Evolutionary conservation across 2,797 vertebrate species (phyloP).

Genomic region (Anableps anableps): DNA sequence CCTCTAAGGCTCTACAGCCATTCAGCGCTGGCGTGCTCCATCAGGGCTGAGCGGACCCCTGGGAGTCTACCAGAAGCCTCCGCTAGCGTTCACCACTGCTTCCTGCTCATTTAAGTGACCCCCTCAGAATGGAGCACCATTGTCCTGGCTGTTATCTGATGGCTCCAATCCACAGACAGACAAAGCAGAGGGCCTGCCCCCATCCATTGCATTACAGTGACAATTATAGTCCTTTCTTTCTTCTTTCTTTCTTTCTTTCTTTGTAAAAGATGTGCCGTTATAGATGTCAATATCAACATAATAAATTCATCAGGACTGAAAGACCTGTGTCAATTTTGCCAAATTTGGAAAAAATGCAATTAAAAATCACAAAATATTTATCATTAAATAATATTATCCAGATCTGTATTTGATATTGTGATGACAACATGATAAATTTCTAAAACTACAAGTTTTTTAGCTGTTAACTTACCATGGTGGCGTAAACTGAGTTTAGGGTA

Average conservation of each 20-base stretch:
- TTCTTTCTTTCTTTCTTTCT: slow-evolving; percentile 21
- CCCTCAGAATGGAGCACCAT: slow-evolving; percentile 82
- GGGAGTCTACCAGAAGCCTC: slow-evolving; percentile 81
- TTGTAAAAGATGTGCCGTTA: neutral
- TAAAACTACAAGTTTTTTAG: neutral
- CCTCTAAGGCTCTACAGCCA: slow-evolving; percentile 76
- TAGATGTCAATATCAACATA: neutral
- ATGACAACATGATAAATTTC: neutral
- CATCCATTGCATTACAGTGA: slow-evolving; percentile 41
- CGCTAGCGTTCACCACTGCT: slow-evolving; percentile 75
- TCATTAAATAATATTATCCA: neutral
- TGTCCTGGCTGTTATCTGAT: slow-evolving; percentile 88
- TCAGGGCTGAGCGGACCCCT: slow-evolving; percentile 83
- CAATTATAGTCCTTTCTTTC: slow-evolving; percentile 2
- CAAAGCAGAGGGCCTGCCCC: slow-evolving; percentile 78
- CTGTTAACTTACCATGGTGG: neutral
- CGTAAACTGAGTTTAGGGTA: neutral
- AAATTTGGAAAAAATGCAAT: neutral
- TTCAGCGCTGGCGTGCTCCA: slow-evolving; percentile 76
- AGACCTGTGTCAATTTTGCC: neutral
- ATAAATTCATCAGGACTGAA: neutral
- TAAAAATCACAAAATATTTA: neutral
- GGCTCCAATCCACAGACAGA: slow-evolving; percentile 80
- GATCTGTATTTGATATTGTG: neutral
- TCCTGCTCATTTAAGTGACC: slow-evolving; percentile 86